Percentiles rank a stretch among this genome's conserved stretches.
Conservation (phyloP, 2,888 invertebrate genomes). For the Corbicula japonica region DNA sequence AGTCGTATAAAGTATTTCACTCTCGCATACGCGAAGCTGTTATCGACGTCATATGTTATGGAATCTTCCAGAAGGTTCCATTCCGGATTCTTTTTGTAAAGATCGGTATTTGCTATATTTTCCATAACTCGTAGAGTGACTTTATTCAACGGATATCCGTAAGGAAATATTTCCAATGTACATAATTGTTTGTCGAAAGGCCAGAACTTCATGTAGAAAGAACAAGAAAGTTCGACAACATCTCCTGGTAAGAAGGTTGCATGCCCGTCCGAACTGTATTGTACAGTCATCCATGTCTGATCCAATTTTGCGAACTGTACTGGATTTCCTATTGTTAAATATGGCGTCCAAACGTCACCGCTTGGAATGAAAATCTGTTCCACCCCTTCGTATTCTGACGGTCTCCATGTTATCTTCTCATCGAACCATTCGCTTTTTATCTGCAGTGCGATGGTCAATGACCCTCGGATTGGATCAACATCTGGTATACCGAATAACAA, state of each 20-base stretch:
- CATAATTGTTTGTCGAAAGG: slow-evolving; percentile 40
- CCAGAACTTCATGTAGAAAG: slow-evolving; percentile 36
- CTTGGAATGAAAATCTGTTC: too few species aligned
- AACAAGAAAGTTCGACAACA: slow-evolving; percentile 10
- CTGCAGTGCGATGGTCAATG: neutral
- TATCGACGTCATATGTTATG: neutral
- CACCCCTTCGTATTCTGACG: too few species aligned
- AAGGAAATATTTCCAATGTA: neutral
- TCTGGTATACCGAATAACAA: slow-evolving; percentile 14
- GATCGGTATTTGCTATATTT: neutral
- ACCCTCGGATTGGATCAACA: slow-evolving; percentile 5
- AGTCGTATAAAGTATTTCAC: slow-evolving; percentile 16
- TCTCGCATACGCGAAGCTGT: neutral
- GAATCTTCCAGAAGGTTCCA: slow-evolving; percentile 17
- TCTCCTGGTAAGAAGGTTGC: too few species aligned
- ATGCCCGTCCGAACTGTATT: too few species aligned
- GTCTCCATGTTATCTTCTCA: too few species aligned
- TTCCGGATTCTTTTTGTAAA: slow-evolving; percentile 16
- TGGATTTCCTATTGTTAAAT: too few species aligned
- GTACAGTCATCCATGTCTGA: too few species aligned
- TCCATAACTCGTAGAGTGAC: slow-evolving; percentile 7
- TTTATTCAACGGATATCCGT: slow-evolving; percentile 3
- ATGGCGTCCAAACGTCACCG: too few species aligned
- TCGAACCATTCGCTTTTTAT: slow-evolving; percentile 1
- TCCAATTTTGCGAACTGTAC: too few species aligned